Conservation (phyloP, 1,140 invertebrate species). For the Lasioglossum albipes region DNA sequence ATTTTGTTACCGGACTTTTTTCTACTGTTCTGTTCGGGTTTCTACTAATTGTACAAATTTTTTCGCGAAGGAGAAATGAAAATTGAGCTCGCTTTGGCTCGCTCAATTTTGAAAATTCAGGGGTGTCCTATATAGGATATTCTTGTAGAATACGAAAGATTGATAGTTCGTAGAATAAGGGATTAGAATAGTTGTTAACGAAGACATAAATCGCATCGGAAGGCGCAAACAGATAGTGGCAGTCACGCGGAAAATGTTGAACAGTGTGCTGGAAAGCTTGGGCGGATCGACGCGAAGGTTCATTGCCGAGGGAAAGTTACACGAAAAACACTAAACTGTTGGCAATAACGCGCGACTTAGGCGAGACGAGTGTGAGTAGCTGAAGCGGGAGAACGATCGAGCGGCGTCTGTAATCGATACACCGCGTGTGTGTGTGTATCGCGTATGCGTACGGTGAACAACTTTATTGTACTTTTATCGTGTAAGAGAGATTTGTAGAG, state of each 20-base stretch:
- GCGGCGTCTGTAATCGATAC: conserved; percentile 35
- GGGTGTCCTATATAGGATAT: no score
- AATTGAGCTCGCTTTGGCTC: no score
- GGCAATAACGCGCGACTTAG: conserved; percentile 55
- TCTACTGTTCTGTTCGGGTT: no score
- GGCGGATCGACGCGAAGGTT: not conserved
- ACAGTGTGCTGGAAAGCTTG: not conserved
- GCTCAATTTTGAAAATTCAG: no score
- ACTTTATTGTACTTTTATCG: conserved; percentile 59
- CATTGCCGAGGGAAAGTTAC: not conserved
- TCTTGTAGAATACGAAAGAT: no score
- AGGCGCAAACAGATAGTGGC: not conserved
- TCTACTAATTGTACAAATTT: no score
- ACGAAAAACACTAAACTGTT: conserved; percentile 35
- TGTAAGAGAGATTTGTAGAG: conserved; percentile 59
- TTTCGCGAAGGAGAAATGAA: no score
- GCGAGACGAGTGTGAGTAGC: not conserved
- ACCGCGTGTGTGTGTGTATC: conserved; percentile 40
- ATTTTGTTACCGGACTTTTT: no score
- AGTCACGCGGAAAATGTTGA: no score
- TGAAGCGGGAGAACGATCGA: conserved; percentile 24
- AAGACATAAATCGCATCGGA: not conserved
- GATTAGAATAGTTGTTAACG: no score
- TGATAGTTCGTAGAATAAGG: not conserved
- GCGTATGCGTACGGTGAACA: conserved; percentile 27